Evolutionary conservation across 2,888 invertebrate genomes (phyloP), one percentile per base, ranked within the genome.

Genomic region (Hanleya hanleyi): DNA sequence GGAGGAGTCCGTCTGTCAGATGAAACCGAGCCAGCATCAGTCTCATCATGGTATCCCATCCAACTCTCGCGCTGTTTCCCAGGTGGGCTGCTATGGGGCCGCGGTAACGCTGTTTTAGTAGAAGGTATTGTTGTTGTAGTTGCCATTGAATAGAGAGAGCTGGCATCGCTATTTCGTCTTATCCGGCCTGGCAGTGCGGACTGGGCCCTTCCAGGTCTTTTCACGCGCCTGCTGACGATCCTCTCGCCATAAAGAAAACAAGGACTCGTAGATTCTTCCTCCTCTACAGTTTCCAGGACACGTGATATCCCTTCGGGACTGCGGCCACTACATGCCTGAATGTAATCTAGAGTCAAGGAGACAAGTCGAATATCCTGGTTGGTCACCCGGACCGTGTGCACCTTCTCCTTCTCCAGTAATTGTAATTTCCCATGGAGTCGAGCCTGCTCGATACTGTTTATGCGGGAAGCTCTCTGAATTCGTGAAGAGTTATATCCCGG

Each of bases 211-310:
- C 78, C 72, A 49, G 80, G 77, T 32, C 84, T 73, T 49, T 84
- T 79, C 47, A 75, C 80, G 66, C 84, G 84, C 7, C 87, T 75
- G 68, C 85, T 86, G n/a, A 82, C 78, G 3, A 86, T 82, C 32
- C 88, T 74, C 69, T 87, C 87, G 2, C 88, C 88, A 67, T 88
- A 88, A 75, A 88, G 69, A 66, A 87, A 87, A 70, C 81, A 85
- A 3, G 86, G 85, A 12, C 77, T 81, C 12, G 76, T 72, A 12
- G 81, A 76, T 6, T 78, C 74, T 18, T 67, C 50, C 26, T 69
- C 68, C 12, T 78, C 67, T 15, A 57, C 49, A 2, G 47, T 66
- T 3, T 41, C 50, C 36, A 71, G 67, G 12, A 72, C 65, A 9
- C 51, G 57, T 1, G 32, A 15, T 18, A 64, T 18, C 12, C 85